phyloP scores from a whole-genome alignment of 2,888 invertebrate genomes.

The Venusia cambrica region DNA sequence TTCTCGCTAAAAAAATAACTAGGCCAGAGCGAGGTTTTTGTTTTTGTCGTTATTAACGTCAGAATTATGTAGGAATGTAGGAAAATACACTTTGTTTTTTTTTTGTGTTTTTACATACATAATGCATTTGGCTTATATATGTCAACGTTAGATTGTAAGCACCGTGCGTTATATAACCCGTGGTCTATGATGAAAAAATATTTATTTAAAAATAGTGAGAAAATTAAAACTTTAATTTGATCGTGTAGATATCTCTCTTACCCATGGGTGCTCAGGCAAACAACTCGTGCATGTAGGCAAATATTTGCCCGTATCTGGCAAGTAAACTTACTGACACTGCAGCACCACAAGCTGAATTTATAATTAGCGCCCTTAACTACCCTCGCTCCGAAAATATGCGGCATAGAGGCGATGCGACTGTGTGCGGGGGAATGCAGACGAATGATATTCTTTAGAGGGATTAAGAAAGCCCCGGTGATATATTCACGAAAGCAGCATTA shows the following conservation, averaged over 20 bases:
- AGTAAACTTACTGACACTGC: slow-evolving; percentile 1
- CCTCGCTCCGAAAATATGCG: slow-evolving; percentile 30
- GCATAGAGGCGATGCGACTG: slow-evolving; percentile 33
- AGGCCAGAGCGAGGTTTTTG: slow-evolving; percentile 17
- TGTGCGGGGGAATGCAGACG: slow-evolving; percentile 46
- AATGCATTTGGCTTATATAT: too few species aligned
- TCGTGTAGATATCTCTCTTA: too few species aligned
- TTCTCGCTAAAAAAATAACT: slow-evolving; percentile 11
- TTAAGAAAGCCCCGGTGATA: slow-evolving; percentile 39
- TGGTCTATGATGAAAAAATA: too few species aligned
- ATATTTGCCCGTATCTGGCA: slow-evolving; percentile 1
- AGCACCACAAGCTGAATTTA: slow-evolving; percentile 17
- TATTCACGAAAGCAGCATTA: slow-evolving; percentile 35
- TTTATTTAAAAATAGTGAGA: too few species aligned
- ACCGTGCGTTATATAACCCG: too few species aligned
- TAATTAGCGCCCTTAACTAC: slow-evolving; percentile 23
- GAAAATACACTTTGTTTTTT: too few species aligned
- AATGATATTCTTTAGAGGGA: slow-evolving; percentile 41
- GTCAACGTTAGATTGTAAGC: too few species aligned
- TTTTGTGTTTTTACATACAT: too few species aligned
- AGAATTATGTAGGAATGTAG: too few species aligned
- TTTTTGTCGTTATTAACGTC: too few species aligned
- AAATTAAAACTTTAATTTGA: too few species aligned
- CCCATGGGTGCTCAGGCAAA: too few species aligned
- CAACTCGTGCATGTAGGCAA: neutral